Base-by-base conservation (phyloP, 2,888 invertebrate species). In the Tubiluchus corallicola region DNA sequence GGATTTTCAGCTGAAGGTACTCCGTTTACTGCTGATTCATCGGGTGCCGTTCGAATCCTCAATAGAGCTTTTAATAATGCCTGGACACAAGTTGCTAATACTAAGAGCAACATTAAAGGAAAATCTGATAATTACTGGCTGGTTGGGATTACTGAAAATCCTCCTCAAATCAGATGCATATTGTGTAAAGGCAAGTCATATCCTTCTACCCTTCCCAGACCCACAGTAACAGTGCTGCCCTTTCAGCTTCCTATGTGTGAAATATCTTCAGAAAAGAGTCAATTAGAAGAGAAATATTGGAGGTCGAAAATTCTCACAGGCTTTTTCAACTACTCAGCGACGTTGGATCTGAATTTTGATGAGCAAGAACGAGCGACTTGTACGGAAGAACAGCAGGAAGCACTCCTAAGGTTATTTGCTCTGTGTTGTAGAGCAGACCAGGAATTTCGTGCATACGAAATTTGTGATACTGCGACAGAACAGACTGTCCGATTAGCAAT, bases 331-430 rank as follows among this genome's bases (percentile, higher is more conserved):
- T 48, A 49, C 37, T 54, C 59, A 52, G 46, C 50, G 2, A 47
- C 51, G 13, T 53, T 54, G 29, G 62, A 57, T 13, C 59, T 54
- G 47, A 60, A 61, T 38, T 50, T 55, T 21, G 63, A 63, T 41
- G 51, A 53, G n/a, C 48, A 47, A 13, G 54, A 55, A 20, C 59
- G 58, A 43, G 54, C 56, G 2, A 74, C 75, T 20, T 71, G 75
- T 13, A 74, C 76, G n/a, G 77, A 76, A 61, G 65, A 71, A 17
- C 71, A 76, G 1, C 74, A 78, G 50, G 81, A 85, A 59, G 74
- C 79, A 3, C 74, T 87, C n/a, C 73, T 92, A 52, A 85, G 84
- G 65, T 65, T 88, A 40, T 90, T 92, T 68, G 84, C 84, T 40
- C 64, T 84, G 50, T 80, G 88, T 1, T 83, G 83, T 57, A 75